phyloP scores from a whole-genome alignment of 2,113 vertebrate genomes.

The Rhinolophus sinicus region DNA sequence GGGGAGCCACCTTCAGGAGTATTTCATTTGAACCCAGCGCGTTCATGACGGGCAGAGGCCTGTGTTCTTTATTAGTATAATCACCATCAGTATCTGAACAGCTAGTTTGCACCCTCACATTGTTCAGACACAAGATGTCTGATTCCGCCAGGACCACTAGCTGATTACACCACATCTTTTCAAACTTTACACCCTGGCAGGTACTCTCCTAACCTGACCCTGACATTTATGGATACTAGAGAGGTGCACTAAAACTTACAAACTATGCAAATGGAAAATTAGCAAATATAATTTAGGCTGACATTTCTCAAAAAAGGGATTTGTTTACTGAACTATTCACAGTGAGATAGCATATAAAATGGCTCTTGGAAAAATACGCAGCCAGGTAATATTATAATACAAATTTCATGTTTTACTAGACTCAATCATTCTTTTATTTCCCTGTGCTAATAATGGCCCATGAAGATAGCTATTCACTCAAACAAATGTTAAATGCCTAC shows the following conservation, averaged over 20 bases:
- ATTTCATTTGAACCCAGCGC: conserved; percentile 41
- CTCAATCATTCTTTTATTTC: neutral
- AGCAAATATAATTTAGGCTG: conserved; percentile 38
- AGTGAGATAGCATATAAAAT: conserved; percentile 44
- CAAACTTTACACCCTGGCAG: neutral
- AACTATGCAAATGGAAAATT: conserved; percentile 23
- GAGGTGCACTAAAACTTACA: neutral
- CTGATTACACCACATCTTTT: neutral
- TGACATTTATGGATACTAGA: neutral
- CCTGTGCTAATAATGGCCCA: neutral
- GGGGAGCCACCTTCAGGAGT: neutral
- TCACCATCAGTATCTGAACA: neutral
- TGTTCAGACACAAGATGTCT: neutral
- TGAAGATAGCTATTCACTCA: neutral
- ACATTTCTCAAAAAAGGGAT: conserved; percentile 27
- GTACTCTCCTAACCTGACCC: neutral
- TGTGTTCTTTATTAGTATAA: neutral
- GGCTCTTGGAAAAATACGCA: conserved; percentile 45
- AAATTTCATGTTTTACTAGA: conserved; percentile 43
- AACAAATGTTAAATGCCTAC: neutral
- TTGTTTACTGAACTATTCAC: conserved; percentile 42
- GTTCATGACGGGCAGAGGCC: neutral
- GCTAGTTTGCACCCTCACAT: neutral
- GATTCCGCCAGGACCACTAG: neutral
- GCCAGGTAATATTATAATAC: neutral